Percentiles rank a stretch among this genome's conserved stretches.
These are phyloP conservation scores for Diplodus sargus DNA, from an alignment of 2,797 vertebrate species.

Conservation along the genomic window DNA sequence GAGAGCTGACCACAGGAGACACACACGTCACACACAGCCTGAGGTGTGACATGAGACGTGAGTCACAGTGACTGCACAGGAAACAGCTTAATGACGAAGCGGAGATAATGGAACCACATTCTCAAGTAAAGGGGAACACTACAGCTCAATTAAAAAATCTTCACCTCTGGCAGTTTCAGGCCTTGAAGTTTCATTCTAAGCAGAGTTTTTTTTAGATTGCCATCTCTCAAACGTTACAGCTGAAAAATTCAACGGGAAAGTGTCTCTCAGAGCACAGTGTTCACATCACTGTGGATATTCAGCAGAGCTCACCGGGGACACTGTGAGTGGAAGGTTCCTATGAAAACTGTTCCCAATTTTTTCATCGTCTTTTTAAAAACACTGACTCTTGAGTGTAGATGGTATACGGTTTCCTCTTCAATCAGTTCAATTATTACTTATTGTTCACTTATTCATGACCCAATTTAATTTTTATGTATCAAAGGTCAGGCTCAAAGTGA, in stretches of 20 bases:
- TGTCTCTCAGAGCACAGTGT: background rate
- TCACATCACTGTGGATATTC: background rate
- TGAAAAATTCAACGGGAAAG: background rate
- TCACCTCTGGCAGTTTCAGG: background rate
- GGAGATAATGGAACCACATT: too few species aligned
- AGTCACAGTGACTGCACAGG: conserved; percentile 10
- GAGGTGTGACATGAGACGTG: background rate
- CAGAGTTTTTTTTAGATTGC: background rate
- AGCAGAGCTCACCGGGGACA: conserved; percentile 10
- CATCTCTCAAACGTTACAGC: background rate
- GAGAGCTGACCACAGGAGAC: background rate
- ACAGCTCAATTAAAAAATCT: background rate
- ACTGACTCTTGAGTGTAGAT: too few species aligned
- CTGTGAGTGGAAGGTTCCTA: background rate
- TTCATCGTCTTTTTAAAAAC: too few species aligned
- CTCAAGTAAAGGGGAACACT: too few species aligned
- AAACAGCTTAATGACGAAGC: background rate
- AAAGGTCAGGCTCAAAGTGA: too few species aligned
- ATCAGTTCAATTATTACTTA: too few species aligned
- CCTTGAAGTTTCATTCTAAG: too few species aligned
- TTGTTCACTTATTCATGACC: too few species aligned
- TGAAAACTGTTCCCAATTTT: background rate
- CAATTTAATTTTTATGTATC: too few species aligned
- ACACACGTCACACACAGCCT: background rate
- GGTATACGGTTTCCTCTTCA: too few species aligned